Conservation (phyloP, 1,140 invertebrate genomes). For the Bombus pyrosoma region DNA sequence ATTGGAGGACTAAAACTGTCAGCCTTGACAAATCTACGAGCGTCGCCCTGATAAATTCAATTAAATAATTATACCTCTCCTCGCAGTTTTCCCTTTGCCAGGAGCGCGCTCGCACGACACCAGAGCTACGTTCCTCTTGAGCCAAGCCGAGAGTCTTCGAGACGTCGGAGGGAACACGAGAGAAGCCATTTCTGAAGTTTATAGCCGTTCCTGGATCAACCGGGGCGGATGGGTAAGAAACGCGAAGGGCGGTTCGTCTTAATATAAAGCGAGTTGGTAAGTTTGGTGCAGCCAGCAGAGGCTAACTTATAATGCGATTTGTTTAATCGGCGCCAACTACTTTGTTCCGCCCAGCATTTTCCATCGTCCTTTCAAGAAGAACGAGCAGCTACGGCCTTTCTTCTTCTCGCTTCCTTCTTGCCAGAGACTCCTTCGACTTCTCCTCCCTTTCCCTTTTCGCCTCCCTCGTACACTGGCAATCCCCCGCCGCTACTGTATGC, state of each 20-base stretch:
- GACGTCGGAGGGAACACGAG: slow-evolving; percentile 40
- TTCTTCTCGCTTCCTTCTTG: slow-evolving; percentile 17
- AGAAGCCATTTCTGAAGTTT: slow-evolving; percentile 76
- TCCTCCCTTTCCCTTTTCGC: background rate
- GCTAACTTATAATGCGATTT: slow-evolving; percentile 83
- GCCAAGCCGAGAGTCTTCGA: slow-evolving; percentile 21
- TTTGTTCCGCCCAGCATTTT: slow-evolving; percentile 72
- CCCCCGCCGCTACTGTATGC: background rate
- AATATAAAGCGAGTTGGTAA: slow-evolving; percentile 81
- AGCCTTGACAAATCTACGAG: slow-evolving; percentile 70
- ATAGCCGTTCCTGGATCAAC: slow-evolving; percentile 77
- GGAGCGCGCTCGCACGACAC: background rate
- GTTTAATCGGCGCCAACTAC: slow-evolving; percentile 82
- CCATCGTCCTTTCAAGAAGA: slow-evolving; percentile 54
- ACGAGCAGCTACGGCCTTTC: slow-evolving; percentile 52
- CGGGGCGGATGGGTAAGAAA: slow-evolving; percentile 51
- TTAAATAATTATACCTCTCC: slow-evolving; percentile 79
- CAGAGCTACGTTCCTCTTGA: slow-evolving; percentile 18
- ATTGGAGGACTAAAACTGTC: slow-evolving; percentile 62
- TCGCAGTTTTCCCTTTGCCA: background rate
- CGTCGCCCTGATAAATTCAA: slow-evolving; percentile 78
- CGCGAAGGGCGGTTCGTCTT: slow-evolving; percentile 77
- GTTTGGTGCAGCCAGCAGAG: slow-evolving; percentile 77
- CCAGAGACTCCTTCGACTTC: slow-evolving; percentile 7
- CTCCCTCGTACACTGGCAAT: background rate